A percentile compares a stretch with the other conserved stretches of the same genome.
phyloP scores from a whole-genome alignment of 35 echinoderm and acorn worm species.

The Strongylocentrotus purpuratus region DNA sequence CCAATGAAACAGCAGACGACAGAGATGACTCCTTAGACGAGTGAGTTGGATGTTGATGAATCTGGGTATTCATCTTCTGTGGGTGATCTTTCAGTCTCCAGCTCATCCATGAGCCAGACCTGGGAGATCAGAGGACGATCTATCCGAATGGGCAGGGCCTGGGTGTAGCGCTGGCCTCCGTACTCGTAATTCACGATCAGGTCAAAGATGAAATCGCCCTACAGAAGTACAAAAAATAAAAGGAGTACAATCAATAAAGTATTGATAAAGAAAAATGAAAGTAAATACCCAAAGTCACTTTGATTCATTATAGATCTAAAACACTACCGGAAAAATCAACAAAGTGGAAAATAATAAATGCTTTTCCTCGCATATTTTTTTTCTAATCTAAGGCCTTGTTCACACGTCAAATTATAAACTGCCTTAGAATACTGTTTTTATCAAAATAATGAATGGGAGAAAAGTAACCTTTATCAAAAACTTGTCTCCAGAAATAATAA shows the following conservation, averaged over 20 bases:
- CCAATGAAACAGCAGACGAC: no score
- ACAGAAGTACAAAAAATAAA: not conserved
- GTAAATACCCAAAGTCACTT: no score
- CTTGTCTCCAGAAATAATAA: no score
- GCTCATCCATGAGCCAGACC: conserved; percentile 50
- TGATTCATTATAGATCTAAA: no score
- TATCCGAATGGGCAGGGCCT: not conserved
- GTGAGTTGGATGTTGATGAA: conserved; percentile 5
- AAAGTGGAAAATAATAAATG: no score
- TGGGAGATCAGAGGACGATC: conserved; percentile 55
- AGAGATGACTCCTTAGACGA: not conserved
- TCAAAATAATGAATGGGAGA: no score
- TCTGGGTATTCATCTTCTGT: conserved; percentile 54
- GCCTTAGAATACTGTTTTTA: no score
- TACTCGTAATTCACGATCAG: conserved; percentile 34
- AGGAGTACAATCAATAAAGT: not conserved
- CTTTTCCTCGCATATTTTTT: no score
- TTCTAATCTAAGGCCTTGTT: no score
- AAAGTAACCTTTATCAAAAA: no score
- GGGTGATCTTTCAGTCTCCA: not conserved
- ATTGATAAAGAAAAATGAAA: not conserved
- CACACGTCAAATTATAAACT: no score
- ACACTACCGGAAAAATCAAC: no score
- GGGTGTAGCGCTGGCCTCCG: not conserved
- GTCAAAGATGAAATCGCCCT: conserved; percentile 44